Evolutionary conservation across 2,113 vertebrate species (phyloP).

Genomic region (Actinemys pallida): DNA sequence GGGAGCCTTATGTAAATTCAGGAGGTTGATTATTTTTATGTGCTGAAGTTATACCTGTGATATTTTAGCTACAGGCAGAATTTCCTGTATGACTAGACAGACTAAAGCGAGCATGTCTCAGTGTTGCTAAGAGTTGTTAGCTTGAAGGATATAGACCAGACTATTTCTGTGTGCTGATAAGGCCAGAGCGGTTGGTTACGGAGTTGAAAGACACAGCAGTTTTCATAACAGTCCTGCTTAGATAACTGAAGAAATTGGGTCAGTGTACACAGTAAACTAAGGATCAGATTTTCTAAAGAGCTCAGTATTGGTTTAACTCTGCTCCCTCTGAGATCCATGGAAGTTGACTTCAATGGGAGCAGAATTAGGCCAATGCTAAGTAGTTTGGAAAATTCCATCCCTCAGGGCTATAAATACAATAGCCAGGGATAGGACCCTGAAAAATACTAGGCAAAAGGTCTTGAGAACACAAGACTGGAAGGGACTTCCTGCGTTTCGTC

Average conservation of each 20-base stretch:
- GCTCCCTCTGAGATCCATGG: neutral
- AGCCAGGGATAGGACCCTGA: neutral
- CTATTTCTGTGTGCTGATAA: fast-evolving
- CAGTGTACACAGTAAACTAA: neutral
- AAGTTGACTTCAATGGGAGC: neutral
- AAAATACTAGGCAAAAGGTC: neutral
- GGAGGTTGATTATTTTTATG: neutral
- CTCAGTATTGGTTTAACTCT: neutral
- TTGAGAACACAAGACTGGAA: neutral
- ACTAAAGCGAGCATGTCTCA: neutral
- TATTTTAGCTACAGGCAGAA: neutral
- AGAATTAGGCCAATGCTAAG: neutral
- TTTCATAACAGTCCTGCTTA: neutral
- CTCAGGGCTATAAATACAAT: neutral
- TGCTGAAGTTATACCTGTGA: neutral
- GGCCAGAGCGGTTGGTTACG: neutral
- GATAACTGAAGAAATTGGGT: neutral
- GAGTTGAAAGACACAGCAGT: neutral
- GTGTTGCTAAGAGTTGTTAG: neutral
- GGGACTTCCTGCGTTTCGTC: neutral
- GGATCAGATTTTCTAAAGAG: neutral
- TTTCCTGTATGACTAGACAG: neutral
- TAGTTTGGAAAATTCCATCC: neutral
- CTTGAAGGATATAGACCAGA: neutral
- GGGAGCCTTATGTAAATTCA: neutral